phyloP scores from a whole-genome alignment of 2,113 vertebrate genomes.

The Syrmaticus mikado region DNA sequence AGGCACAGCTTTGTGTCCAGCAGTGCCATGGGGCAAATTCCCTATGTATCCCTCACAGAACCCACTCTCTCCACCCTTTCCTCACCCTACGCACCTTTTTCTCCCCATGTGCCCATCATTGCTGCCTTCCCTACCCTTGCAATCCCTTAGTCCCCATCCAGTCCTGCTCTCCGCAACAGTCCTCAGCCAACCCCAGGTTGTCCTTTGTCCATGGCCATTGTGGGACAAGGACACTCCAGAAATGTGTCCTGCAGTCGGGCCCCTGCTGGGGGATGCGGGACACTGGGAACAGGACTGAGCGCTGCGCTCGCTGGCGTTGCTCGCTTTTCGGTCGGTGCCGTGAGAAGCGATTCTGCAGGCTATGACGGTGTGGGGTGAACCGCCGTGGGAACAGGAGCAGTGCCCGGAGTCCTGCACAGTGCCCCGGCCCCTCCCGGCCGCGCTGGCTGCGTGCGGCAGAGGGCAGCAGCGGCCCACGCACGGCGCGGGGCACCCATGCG shows the following conservation, averaged over 20 bases:
- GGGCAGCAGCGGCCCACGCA: slow-evolving; percentile 46
- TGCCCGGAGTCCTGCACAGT: not conserved
- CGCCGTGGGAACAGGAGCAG: not conserved
- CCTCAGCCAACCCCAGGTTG: not conserved
- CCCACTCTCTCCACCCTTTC: not conserved
- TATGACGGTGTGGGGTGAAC: not conserved
- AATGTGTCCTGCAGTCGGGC: not conserved
- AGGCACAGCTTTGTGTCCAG: not conserved
- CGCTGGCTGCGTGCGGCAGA: slow-evolving; percentile 26
- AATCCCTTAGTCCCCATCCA: not conserved
- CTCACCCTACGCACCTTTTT: not conserved
- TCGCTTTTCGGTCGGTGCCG: not conserved
- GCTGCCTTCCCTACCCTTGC: not conserved
- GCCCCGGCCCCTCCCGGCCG: not conserved
- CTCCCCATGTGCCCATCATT: fast-evolving
- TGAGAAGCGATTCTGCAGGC: fast-evolving
- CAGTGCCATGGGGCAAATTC: not conserved
- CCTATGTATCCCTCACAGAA: not conserved
- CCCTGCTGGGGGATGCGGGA: not conserved
- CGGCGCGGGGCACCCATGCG: not conserved
- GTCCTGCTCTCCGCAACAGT: not conserved
- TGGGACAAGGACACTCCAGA: too few species aligned
- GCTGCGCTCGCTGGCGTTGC: not conserved
- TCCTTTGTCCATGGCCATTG: not conserved
- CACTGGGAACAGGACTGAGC: not conserved